A percentile compares a stretch with the other conserved stretches of the same genome.
phyloP scores from a whole-genome alignment of 1,140 invertebrate genomes.

The Bacillus rossius region DNA sequence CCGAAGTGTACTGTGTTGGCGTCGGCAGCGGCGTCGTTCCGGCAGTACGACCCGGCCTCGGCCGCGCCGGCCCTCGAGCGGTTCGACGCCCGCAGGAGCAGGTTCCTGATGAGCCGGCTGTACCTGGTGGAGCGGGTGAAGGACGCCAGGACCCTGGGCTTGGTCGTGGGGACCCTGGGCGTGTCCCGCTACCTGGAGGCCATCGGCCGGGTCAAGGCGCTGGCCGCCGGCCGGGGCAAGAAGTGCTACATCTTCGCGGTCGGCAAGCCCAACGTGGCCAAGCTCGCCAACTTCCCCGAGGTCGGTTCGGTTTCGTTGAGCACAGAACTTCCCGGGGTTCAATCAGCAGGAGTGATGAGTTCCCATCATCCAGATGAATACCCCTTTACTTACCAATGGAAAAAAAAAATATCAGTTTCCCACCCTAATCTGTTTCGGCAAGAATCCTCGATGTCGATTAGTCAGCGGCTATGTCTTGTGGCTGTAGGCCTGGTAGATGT shows the following conservation, averaged over 20 bases:
- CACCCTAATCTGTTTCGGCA: no score
- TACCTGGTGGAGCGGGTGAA: constrained; percentile 84
- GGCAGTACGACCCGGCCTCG: neutral
- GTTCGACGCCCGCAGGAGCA: constrained; percentile 22
- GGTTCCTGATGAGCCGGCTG: constrained; percentile 64
- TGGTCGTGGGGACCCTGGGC: constrained; percentile 83
- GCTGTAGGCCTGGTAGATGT: no score
- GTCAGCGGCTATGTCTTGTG: no score
- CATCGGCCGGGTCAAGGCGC: constrained; percentile 65
- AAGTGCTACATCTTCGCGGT: constrained; percentile 88
- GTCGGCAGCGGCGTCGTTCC: neutral
- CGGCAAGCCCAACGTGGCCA: constrained; percentile 87
- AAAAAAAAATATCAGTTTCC: no score
- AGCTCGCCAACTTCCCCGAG: constrained; percentile 90
- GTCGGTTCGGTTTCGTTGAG: constrained; percentile 48
- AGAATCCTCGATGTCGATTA: no score
- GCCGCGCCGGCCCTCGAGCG: neutral
- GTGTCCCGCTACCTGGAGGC: constrained; percentile 73
- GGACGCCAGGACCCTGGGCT: constrained; percentile 80
- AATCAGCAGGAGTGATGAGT: no score
- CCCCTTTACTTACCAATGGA: no score
- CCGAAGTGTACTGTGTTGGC: no score
- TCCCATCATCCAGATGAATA: no score
- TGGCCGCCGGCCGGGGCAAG: constrained; percentile 68
- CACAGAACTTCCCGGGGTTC: no score